phyloP scores from a whole-genome alignment of 2,797 vertebrate genomes.

The Muscicapa comitata region DNA sequence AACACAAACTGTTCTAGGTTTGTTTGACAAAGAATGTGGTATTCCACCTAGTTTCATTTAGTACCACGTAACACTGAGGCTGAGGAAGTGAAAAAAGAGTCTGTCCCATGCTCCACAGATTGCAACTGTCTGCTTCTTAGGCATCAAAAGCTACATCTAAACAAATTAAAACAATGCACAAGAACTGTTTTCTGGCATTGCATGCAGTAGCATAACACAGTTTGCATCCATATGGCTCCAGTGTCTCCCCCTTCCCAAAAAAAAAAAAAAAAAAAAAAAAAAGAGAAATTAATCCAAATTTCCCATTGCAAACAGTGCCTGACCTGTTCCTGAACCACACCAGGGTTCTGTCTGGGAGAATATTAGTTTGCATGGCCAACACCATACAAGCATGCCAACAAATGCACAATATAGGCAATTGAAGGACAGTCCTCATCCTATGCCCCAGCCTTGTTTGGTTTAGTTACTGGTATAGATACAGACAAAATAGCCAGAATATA shows the following conservation, averaged over 20 bases:
- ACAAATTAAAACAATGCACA: background rate
- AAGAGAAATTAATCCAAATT: background rate
- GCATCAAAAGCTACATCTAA: background rate
- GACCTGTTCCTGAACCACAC: slow-evolving; percentile 1
- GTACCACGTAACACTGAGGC: background rate
- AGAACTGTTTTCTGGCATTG: background rate
- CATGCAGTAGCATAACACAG: background rate
- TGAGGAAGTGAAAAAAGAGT: background rate
- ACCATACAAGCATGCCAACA: background rate
- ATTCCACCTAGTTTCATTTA: background rate
- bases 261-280: background rate
- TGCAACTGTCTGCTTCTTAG: background rate
- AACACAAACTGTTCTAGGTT: background rate
- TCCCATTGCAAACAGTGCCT: background rate
- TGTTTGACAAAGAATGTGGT: background rate
- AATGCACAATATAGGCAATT: background rate
- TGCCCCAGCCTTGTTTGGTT: background rate
- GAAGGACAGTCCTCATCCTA: background rate
- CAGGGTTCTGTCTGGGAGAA: background rate
- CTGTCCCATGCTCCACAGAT: background rate
- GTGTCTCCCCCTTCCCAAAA: background rate
- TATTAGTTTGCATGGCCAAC: background rate
- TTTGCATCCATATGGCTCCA: background rate
- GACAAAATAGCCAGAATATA: background rate
- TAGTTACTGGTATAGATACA: background rate